phyloP scores from a whole-genome alignment of 2,888 invertebrate genomes.

The Archips crataeganus region DNA sequence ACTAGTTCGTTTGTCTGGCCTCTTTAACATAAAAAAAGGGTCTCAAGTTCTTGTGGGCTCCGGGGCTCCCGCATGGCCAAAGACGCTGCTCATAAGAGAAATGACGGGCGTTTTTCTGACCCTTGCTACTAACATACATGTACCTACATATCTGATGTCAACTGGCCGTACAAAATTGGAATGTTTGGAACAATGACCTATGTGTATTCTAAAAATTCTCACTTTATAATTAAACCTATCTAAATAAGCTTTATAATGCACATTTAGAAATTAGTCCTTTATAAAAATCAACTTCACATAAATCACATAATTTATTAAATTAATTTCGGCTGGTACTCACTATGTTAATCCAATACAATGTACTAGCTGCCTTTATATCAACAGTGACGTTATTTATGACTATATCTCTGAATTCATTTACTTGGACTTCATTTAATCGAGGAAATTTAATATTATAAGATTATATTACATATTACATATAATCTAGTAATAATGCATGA shows the following conservation, averaged over 20 bases:
- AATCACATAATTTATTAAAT: slow-evolving; percentile 19
- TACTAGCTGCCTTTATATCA: not conserved
- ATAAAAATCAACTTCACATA: slow-evolving; percentile 22
- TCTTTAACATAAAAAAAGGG: too few species aligned
- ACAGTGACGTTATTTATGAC: not conserved
- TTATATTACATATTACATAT: too few species aligned
- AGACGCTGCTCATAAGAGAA: too few species aligned
- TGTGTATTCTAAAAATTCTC: slow-evolving; percentile 54
- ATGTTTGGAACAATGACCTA: slow-evolving; percentile 54
- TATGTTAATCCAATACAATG: not conserved
- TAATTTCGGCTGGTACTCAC: slow-evolving; percentile 16
- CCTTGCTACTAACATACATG: slow-evolving; percentile 5
- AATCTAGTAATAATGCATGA: too few species aligned
- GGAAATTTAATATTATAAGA: too few species aligned
- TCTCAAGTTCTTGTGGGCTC: too few species aligned
- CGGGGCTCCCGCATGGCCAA: too few species aligned
- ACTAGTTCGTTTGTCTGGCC: too few species aligned
- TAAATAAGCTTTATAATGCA: slow-evolving; percentile 36
- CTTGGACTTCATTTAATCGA: too few species aligned
- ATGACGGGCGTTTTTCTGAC: too few species aligned
- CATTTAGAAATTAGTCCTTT: slow-evolving; percentile 15
- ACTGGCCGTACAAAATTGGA: slow-evolving; percentile 60
- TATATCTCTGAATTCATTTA: too few species aligned
- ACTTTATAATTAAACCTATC: slow-evolving; percentile 47
- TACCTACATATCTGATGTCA: slow-evolving; percentile 43